Conservation (phyloP, 2,797 vertebrate species). For the Hippopotamyrus pictus region DNA sequence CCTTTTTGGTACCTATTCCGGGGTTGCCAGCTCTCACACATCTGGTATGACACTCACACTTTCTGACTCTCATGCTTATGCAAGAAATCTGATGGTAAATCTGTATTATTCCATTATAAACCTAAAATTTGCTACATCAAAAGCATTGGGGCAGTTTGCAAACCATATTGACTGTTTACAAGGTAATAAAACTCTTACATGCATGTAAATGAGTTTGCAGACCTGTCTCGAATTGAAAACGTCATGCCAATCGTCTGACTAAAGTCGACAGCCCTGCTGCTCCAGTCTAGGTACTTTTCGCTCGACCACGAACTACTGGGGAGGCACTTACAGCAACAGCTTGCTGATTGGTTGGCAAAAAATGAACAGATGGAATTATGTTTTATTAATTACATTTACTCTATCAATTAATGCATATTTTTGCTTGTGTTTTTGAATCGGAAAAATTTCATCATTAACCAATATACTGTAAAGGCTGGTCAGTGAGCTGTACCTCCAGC, state of each 20-base stretch:
- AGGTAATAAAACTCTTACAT: not conserved
- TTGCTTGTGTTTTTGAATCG: not conserved
- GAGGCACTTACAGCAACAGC: not conserved
- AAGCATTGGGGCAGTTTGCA: not conserved
- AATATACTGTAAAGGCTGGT: not conserved
- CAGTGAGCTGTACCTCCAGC: not conserved
- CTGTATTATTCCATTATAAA: not conserved
- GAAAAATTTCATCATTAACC: not conserved
- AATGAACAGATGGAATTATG: not conserved
- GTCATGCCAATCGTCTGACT: not conserved
- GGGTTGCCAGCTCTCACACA: not conserved
- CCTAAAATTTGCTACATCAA: not conserved
- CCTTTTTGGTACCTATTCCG: not conserved
- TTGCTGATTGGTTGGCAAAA: not conserved
- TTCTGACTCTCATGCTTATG: not conserved
- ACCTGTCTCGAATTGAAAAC: not conserved
- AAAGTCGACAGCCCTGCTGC: not conserved
- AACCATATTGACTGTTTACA: not conserved
- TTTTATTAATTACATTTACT: not conserved
- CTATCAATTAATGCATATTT: not conserved
- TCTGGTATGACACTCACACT: not conserved
- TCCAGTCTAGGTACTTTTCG: not conserved
- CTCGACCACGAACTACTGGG: not conserved
- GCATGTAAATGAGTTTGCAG: not conserved
- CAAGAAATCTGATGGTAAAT: not conserved